Evolutionary conservation across 1,140 invertebrate genomes (phyloP).

Genomic region (Proales similis): DNA sequence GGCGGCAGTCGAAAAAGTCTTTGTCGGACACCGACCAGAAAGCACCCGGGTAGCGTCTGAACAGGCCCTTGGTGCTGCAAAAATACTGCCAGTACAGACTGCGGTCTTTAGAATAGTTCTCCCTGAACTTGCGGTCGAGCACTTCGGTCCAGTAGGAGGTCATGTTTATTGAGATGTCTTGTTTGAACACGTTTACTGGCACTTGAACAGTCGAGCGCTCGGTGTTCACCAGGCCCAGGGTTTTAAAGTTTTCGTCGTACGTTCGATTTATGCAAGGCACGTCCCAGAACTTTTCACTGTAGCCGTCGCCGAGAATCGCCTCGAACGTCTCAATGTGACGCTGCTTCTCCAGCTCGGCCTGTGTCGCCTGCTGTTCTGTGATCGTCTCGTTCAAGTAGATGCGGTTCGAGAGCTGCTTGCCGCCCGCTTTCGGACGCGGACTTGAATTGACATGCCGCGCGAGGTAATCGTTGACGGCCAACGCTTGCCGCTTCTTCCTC

Average conservation of each 20-base stretch:
- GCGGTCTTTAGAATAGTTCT: slow-evolving; percentile 26
- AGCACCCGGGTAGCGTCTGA: slow-evolving; percentile 14
- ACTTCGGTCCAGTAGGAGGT: slow-evolving; percentile 12
- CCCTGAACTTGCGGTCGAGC: slow-evolving; percentile 8
- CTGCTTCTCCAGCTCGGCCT: background rate
- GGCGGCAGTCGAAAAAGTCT: slow-evolving; percentile 35
- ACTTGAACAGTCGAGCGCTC: slow-evolving; percentile 32
- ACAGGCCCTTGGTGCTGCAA: slow-evolving; percentile 36
- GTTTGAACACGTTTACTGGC: slow-evolving; percentile 24
- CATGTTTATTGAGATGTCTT: slow-evolving; percentile 17
- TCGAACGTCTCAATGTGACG: background rate
- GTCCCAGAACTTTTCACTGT: slow-evolving; percentile 8
- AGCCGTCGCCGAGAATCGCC: background rate
- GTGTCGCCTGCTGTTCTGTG: background rate
- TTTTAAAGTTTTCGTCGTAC: slow-evolving; percentile 33
- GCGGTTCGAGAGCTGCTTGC: background rate
- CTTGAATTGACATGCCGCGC: background rate
- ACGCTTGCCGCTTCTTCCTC: no score
- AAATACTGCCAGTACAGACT: slow-evolving; percentile 37
- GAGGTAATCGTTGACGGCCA: background rate
- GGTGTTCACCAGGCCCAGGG: slow-evolving; percentile 7
- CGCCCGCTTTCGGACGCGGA: background rate
- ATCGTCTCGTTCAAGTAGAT: background rate
- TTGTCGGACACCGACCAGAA: slow-evolving; percentile 8
- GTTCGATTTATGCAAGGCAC: slow-evolving; percentile 22